phyloP scores from a whole-genome alignment of 2,888 invertebrate species.

The Zygogramma bicolorata region DNA sequence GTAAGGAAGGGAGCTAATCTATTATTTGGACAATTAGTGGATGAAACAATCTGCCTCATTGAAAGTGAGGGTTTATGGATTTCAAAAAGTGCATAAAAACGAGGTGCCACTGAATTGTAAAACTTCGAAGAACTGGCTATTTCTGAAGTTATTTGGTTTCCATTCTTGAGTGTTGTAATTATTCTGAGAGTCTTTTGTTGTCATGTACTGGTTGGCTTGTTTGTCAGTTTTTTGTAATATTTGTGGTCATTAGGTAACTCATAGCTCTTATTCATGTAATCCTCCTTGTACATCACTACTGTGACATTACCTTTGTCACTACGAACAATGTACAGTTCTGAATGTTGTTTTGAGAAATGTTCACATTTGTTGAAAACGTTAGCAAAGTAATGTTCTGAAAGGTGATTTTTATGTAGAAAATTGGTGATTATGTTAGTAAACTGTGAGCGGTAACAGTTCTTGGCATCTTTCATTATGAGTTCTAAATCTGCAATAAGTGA shows the following conservation, averaged over 20 bases:
- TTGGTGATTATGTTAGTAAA: too few relatives aligned
- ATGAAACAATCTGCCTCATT: slow-evolving; percentile 22
- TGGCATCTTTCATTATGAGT: too few relatives aligned
- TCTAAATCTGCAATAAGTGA: too few relatives aligned
- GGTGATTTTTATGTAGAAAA: too few relatives aligned
- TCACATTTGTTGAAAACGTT: background rate
- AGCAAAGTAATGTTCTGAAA: too few relatives aligned
- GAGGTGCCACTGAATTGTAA: slow-evolving; percentile 16
- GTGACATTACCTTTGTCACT: slow-evolving; percentile 21
- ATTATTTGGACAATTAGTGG: slow-evolving; percentile 17
- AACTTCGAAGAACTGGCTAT: background rate
- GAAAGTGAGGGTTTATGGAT: slow-evolving; percentile 20
- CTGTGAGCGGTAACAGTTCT: too few relatives aligned
- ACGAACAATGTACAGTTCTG: background rate
- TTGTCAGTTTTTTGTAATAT: slow-evolving; percentile 11
- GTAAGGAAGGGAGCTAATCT: slow-evolving; percentile 10
- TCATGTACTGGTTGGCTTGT: background rate
- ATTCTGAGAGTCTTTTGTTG: background rate
- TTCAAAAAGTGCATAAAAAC: slow-evolving; percentile 20
- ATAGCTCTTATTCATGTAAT: background rate
- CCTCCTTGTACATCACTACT: background rate
- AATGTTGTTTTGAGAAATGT: background rate
- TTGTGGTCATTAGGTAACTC: slow-evolving; percentile 1
- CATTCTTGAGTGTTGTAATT: background rate
- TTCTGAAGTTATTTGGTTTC: background rate